Base-by-base conservation (phyloP, 2,888 invertebrate genomes). In the Magallana nippona region DNA sequence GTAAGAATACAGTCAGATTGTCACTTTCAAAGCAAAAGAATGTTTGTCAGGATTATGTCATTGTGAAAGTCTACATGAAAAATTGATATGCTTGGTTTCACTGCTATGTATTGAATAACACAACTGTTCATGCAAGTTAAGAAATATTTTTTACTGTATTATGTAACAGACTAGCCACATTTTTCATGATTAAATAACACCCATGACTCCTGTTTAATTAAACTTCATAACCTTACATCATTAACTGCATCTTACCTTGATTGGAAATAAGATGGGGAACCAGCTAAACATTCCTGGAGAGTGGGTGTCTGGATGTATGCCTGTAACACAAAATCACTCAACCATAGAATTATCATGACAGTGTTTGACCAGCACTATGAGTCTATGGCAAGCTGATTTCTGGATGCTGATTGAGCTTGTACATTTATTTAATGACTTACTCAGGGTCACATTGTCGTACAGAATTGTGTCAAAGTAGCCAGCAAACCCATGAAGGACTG, bases 191-290 rank as follows among this genome's bases (percentile, higher is more conserved):
- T 44, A 5, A 44, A 5, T 8, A 5, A 32, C 32, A 32, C 1
- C 11, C 60, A 22, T 60, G 19, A 19, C 10, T 58, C 44, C 27
- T 81, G 3, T 27, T 19, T 17, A 81, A 44, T 19, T 32, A 60
- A 19, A 60, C 57, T 60, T 10, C 17, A 44, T 60, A n/a, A 19
- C 11, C 5, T 2, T 5, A 19, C 19, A 13, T 55, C 44, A 17
- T 22, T 22, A 22, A 3, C 10, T 1, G 13, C 13, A 44, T 86
- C 90, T 88, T 86, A 94, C 93, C 90, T 90, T 93, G 55, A 98
- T 96, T 11, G 99, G 99, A 93, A 99, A 98, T 91, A 97, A 97
- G 88, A 98, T 97, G 10, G 99, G 98, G 94, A 99, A 99, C 99
- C 99, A 99, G 87, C 98, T 98, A 92, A 98, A 97, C 98, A 99